A percentile compares a stretch with the other conserved stretches of the same genome.
Evolutionary conservation across 2,888 invertebrate genomes (phyloP).

Genomic region (Athripsodes cinereus): DNA sequence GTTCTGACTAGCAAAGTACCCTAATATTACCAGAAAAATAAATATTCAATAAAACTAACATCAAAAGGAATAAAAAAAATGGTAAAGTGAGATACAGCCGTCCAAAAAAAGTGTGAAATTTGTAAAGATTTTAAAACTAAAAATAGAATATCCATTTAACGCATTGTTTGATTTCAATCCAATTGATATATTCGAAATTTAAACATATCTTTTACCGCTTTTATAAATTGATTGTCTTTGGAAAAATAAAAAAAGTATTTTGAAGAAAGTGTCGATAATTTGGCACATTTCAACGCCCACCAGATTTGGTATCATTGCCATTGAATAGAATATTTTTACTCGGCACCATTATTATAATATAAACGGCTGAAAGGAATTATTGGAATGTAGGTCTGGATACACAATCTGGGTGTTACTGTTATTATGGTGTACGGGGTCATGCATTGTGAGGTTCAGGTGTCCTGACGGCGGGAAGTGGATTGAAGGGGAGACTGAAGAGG

Average conservation of each 20-base stretch:
- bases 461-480: background rate
- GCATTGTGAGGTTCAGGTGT: slow-evolving; percentile 2
- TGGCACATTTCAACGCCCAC: background rate
- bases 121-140: too few species aligned
- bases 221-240: too few species aligned
- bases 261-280: background rate
- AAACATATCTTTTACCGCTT: too few species aligned
- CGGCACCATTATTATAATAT: background rate
- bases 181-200: too few species aligned
- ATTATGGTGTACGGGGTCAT: background rate
- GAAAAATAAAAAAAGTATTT: background rate
- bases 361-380: background rate
- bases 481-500: background rate
- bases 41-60: too few species aligned
- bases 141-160: too few species aligned
- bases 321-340: background rate
- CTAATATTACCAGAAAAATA: too few species aligned
- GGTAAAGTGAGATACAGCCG: too few species aligned
- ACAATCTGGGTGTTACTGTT: slow-evolving; percentile 2
- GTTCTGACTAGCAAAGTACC: too few species aligned
- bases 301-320: background rate
- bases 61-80: too few species aligned
- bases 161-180: too few species aligned
- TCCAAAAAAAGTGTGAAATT: too few species aligned
- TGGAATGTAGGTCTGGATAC: background rate